phyloP scores from a whole-genome alignment of 2,888 invertebrate species.

The Synanthedon tipuliformis region DNA sequence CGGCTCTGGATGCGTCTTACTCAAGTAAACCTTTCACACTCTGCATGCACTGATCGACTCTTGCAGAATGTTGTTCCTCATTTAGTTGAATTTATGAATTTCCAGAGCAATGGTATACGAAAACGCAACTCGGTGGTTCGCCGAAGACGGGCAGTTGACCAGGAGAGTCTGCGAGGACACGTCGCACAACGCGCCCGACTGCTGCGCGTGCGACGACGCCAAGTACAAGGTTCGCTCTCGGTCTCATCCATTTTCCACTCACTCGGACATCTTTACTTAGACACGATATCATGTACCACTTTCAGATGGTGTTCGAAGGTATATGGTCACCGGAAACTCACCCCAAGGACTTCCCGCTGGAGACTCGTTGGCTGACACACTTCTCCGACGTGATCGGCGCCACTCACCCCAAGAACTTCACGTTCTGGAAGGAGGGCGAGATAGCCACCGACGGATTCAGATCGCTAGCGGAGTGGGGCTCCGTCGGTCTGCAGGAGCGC shows the following conservation, averaged over 20 bases:
- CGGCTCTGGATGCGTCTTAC: constrained; percentile 87
- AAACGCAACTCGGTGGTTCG: constrained; percentile 84
- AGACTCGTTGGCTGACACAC: constrained; percentile 89
- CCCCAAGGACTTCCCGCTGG: constrained; percentile 92
- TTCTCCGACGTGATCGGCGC: constrained; percentile 98
- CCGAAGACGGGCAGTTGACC: constrained; percentile 87
- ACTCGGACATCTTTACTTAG: background rate
- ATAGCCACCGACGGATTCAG: constrained; percentile 88
- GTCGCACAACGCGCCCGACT: constrained; percentile 69
- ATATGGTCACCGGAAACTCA: constrained; percentile 96
- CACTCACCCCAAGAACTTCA: constrained; percentile 88
- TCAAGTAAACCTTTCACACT: constrained; percentile 70
- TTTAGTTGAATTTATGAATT: background rate
- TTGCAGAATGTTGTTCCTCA: background rate
- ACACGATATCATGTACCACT: background rate
- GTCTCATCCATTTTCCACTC: no score
- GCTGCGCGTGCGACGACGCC: constrained; percentile 96
- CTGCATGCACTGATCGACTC: background rate
- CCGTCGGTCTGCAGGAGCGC: constrained; percentile 86
- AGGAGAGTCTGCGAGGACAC: constrained; percentile 84
- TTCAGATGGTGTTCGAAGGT: constrained; percentile 86
- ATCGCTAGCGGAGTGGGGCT: constrained; percentile 87
- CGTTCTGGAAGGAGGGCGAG: constrained; percentile 92
- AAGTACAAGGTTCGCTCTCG: constrained; percentile 80
- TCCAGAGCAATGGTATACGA: constrained; percentile 88